Conservation (phyloP, 2,113 vertebrate genomes). For the Andinoacara biseriatus region DNA sequence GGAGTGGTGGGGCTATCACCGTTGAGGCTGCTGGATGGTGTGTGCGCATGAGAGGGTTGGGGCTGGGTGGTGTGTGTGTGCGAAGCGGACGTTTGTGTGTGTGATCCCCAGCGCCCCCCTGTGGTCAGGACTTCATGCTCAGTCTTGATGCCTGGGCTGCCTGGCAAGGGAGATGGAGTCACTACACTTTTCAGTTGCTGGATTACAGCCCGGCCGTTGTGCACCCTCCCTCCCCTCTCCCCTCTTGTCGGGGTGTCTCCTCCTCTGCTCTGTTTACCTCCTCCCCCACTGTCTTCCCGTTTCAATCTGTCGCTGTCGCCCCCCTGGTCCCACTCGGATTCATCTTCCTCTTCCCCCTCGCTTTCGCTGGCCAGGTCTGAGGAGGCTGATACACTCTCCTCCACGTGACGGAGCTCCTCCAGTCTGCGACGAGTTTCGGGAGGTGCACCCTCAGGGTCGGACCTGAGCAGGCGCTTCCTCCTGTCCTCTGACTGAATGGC, state of each 20-base stretch:
- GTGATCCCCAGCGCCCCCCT: constrained; percentile 76
- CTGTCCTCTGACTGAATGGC: constrained; percentile 72
- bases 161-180: constrained; percentile 59
- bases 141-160: constrained; percentile 79
- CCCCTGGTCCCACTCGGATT: constrained; percentile 71
- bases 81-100: constrained; percentile 52
- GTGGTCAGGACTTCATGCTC: constrained; percentile 76
- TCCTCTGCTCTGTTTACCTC: constrained; percentile 59
- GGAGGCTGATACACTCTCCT: constrained; percentile 74
- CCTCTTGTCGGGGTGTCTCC: constrained; percentile 44
- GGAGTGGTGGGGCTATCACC: constrained; percentile 78
- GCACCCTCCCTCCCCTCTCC: constrained; percentile 65
- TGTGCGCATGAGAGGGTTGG: constrained; percentile 69
- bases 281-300: constrained; percentile 72
- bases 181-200: constrained; percentile 74
- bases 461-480: constrained; percentile 77
- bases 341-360: constrained; percentile 77
- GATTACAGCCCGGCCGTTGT: constrained; percentile 80
- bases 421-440: constrained; percentile 73
- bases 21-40: constrained; percentile 75
- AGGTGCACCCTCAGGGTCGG: constrained; percentile 72
- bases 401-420: constrained; percentile 67
- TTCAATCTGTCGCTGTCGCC: constrained; percentile 78
- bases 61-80: constrained; percentile 57
- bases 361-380: constrained; percentile 78